A percentile compares a stretch with the other conserved stretches of the same genome.
Evolutionary conservation across 2,113 vertebrate genomes (phyloP).

Genomic region (Oncorhynchus mykiss): DNA sequence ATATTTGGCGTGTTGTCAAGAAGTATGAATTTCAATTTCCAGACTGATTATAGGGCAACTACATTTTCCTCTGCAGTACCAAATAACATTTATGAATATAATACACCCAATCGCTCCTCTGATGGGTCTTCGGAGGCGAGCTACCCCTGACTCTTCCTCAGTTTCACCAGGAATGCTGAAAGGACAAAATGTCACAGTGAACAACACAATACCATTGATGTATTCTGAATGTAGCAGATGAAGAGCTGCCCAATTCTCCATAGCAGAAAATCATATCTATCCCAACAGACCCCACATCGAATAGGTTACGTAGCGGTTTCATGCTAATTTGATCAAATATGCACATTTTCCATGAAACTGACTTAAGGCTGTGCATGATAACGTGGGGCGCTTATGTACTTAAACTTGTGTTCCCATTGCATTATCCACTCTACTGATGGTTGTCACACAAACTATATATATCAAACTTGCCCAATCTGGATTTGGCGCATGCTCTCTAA

Average conservation of each 20-base stretch:
- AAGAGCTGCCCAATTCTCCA: too few species aligned
- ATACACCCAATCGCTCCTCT: background rate
- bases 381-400: too few species aligned
- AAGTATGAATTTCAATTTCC: background rate
- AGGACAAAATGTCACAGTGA: constrained; percentile 32
- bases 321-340: too few species aligned
- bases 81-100: background rate
- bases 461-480: too few species aligned
- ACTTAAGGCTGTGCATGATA: too few species aligned
- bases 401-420: too few species aligned
- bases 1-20: background rate
- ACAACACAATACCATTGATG: background rate
- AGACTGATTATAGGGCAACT: background rate
- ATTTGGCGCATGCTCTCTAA: too few species aligned
- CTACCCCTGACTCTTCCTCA: constrained; percentile 79
- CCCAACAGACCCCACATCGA: background rate
- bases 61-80: too few species aligned
- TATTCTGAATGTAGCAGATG: background rate
- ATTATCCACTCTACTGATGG: too few species aligned
- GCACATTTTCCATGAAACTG: too few species aligned
- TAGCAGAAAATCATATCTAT: too few species aligned
- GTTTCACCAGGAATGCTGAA: constrained; percentile 88
- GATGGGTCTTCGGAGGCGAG: constrained; percentile 25
- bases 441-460: too few species aligned
- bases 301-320: background rate